Percentiles rank a stretch among this genome's conserved stretches.
Conservation (phyloP, 2,888 invertebrate genomes). For the Caenorhabditis macrosperma region DNA sequence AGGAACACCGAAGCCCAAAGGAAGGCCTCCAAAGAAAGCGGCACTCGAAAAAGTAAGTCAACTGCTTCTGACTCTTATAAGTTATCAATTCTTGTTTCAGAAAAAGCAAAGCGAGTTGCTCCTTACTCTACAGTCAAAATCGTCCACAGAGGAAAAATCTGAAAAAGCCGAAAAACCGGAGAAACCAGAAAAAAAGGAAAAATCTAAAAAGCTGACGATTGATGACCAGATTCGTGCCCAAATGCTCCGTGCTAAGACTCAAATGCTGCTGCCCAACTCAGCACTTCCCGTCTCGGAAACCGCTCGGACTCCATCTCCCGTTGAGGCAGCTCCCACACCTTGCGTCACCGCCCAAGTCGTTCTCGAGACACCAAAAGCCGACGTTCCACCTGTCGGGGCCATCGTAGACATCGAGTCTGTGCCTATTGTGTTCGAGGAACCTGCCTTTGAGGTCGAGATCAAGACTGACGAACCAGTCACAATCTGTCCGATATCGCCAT, state of each 20-base stretch:
- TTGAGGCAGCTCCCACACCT: not conserved
- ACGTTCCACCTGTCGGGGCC: constrained; percentile 19
- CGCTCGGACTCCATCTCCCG: not conserved
- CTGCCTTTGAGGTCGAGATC: constrained; percentile 35
- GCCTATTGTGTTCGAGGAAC: constrained; percentile 14
- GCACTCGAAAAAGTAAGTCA: constrained; percentile 47
- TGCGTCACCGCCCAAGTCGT: not conserved
- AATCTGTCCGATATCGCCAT: not conserved
- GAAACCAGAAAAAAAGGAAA: constrained; percentile 20
- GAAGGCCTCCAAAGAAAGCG: constrained; percentile 55
- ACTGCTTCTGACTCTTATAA: no score
- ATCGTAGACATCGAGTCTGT: constrained; percentile 9
- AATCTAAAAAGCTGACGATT: constrained; percentile 6
- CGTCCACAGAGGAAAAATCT: not conserved
- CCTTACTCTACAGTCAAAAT: no score
- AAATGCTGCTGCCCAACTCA: constrained; percentile 36
- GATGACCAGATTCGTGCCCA: constrained; percentile 32
- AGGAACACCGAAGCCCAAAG: constrained; percentile 55
- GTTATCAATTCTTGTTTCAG: no score
- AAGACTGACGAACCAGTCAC: constrained; percentile 3
- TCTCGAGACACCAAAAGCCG: not conserved
- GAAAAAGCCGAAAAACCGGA: constrained; percentile 38
- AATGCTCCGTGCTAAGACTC: constrained; percentile 23
- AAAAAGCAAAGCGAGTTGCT: no score
- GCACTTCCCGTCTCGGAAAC: not conserved